Base-by-base conservation (phyloP, 2,797 vertebrate genomes). In the Rhinella marina region DNA sequence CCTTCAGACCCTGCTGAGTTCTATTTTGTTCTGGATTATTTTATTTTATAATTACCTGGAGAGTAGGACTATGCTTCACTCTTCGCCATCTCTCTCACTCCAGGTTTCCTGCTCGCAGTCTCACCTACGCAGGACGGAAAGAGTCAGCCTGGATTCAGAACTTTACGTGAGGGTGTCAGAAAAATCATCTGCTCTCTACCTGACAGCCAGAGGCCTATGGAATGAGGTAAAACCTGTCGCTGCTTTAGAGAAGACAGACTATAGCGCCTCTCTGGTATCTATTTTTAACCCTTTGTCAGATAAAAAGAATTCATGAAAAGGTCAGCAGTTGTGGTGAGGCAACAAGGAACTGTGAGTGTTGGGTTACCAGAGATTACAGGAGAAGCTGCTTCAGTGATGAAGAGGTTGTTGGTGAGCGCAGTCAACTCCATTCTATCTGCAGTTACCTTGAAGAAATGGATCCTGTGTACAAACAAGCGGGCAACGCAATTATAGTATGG, bases 201-300 rank as follows among this genome's bases (percentile, higher is more conserved):
- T 89, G 88, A 84, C 85, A 89, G 88, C 32, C 80, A 86, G 29
- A 82, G 61, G 64, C 88, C 75, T 84, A 56, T 86, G 88, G 88
- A 89, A 89, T 89, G 88, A 89, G 75, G 88, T 87, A 86, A 84
- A 89, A 89, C 88, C 88, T 80, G 88, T 89, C 81, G 10, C 72
- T 64, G 88, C 85, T 84, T 87, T 84, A 86, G 86, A 86, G 56
- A 84, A 79, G 81, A 64, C 84, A 79, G 73, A 86, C 78, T 21
- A 70, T 64, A 73, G 81, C 72, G 85, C 81, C 85, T 84, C 29
- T 61, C 88, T 52, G 73, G 85, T 89, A 82, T 87, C 88, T 89
- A 89, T 89, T 89, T 89, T 89, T 89, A 89, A 89, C 88, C 88
- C 88, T 86, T 89, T 89, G 85, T 89, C 70, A 84, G 81, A 32